Conservation (phyloP, 2,797 vertebrate species). For the Florisuga fusca region DNA sequence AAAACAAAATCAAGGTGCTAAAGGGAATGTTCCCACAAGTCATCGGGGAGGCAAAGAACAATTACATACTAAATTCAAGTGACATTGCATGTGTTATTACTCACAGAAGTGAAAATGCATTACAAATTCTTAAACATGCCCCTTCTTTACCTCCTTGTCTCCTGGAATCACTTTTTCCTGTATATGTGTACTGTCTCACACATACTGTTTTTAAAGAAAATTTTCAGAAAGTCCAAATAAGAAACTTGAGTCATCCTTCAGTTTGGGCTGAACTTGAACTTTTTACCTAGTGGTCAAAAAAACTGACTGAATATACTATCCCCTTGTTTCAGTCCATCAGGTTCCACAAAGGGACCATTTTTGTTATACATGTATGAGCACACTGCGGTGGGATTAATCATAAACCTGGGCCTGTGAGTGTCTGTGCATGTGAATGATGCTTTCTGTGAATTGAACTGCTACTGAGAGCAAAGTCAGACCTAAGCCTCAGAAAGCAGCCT, state of each 20-base stretch:
- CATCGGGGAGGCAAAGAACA: neutral
- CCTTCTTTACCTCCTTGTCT: neutral
- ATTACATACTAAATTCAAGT: neutral
- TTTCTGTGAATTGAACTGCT: slow-evolving; percentile 74
- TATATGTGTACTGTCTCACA: slow-evolving; percentile 18
- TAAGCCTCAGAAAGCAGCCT: slow-evolving; percentile 73
- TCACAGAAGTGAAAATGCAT: neutral
- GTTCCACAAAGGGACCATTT: slow-evolving; percentile 78
- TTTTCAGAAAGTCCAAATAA: slow-evolving; percentile 50
- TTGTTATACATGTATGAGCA: slow-evolving; percentile 31
- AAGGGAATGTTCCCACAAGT: neutral
- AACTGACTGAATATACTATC: slow-evolving; percentile 71
- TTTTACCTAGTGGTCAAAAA: slow-evolving; percentile 68
- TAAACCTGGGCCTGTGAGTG: slow-evolving; percentile 57
- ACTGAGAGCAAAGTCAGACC: slow-evolving; percentile 74
- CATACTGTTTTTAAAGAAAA: slow-evolving; percentile 47
- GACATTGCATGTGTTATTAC: neutral
- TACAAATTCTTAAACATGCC: neutral
- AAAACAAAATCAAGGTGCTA: neutral
- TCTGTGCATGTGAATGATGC: slow-evolving; percentile 76
- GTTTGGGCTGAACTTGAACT: slow-evolving; percentile 63
- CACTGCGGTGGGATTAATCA: slow-evolving; percentile 69
- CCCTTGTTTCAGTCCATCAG: slow-evolving; percentile 44
- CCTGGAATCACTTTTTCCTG: slow-evolving; percentile 18
- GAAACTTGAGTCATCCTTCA: slow-evolving; percentile 66